A percentile compares a stretch with the other conserved stretches of the same genome.
Evolutionary conservation across 1,140 invertebrate genomes (phyloP).

Genomic region (Dendroctonus ponderosae): DNA sequence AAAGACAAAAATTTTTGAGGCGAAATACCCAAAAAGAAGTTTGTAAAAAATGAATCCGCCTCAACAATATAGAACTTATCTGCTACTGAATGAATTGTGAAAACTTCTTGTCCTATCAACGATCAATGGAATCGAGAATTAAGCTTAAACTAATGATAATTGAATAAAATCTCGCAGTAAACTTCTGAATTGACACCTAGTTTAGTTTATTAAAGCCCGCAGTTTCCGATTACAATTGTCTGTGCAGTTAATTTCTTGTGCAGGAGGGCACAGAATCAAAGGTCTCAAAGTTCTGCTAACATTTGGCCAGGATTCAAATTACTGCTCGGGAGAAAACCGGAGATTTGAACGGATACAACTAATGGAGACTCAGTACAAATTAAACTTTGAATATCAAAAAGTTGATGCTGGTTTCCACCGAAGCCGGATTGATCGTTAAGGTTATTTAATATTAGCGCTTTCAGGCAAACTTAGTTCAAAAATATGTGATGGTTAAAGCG

Average conservation of each 20-base stretch:
- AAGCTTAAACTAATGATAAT: slow-evolving; percentile 6
- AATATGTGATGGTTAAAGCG: no score
- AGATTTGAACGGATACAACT: slow-evolving; percentile 19
- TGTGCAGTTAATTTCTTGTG: slow-evolving; percentile 14
- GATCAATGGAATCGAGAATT: not conserved
- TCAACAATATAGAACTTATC: not conserved
- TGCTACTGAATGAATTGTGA: not conserved
- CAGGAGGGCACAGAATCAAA: slow-evolving; percentile 7
- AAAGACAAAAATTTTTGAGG: no score
- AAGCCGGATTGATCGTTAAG: no score
- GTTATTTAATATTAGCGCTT: no score
- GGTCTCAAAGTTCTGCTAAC: slow-evolving; percentile 11
- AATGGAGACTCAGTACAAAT: slow-evolving; percentile 7
- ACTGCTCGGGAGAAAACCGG: slow-evolving; percentile 15
- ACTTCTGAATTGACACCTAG: slow-evolving; percentile 9
- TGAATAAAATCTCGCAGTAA: slow-evolving; percentile 2
- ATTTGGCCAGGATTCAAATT: slow-evolving; percentile 22
- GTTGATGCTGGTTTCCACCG: no score
- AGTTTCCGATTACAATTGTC: slow-evolving; percentile 16
- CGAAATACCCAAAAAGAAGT: not conserved
- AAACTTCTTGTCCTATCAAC: not conserved
- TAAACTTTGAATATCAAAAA: slow-evolving; percentile 12
- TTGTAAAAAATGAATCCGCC: not conserved
- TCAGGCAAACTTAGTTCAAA: no score
- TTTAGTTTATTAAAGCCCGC: slow-evolving; percentile 17